Conservation (phyloP, 2,888 invertebrate genomes). For the Ochropleura plecta region DNA sequence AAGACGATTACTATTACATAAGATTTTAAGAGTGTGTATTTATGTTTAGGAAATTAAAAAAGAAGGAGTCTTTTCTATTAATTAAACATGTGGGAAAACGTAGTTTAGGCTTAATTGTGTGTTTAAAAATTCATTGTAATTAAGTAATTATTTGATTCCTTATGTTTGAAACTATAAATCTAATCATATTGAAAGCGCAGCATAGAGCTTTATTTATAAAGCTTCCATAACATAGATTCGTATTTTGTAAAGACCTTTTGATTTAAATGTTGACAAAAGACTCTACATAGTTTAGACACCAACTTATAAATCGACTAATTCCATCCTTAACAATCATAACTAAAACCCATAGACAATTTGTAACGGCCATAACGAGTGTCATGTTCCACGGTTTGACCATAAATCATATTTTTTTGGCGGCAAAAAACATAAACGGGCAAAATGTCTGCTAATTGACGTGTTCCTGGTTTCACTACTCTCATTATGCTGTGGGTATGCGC, state of each 20-base stretch:
- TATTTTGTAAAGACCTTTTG: background rate
- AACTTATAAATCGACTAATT: slow-evolving; percentile 56
- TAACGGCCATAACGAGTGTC: slow-evolving; percentile 86
- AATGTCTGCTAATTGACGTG: slow-evolving; percentile 89
- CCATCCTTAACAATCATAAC: slow-evolving; percentile 74
- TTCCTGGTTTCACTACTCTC: slow-evolving; percentile 81
- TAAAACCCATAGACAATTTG: slow-evolving; percentile 84
- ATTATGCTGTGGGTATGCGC: slow-evolving; percentile 64
- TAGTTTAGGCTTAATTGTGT: background rate
- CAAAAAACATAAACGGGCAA: slow-evolving; percentile 81
- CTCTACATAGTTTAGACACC: background rate
- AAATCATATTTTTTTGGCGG: slow-evolving; percentile 87
- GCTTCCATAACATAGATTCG: background rate
- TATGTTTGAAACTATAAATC: background rate
- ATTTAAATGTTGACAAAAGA: background rate
- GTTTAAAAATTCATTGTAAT: background rate
- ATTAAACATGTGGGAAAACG: slow-evolving; percentile 48
- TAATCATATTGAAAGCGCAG: background rate
- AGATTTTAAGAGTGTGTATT: slow-evolving; percentile 38
- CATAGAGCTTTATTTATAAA: too few relatives aligned
- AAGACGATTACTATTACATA: slow-evolving; percentile 52
- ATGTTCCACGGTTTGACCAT: slow-evolving; percentile 81
- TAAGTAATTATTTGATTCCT: background rate
- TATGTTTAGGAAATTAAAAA: slow-evolving; percentile 31
- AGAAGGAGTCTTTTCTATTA: slow-evolving; percentile 26